Conservation (phyloP, 2,113 vertebrate species). For the Eulemur macaco region DNA sequence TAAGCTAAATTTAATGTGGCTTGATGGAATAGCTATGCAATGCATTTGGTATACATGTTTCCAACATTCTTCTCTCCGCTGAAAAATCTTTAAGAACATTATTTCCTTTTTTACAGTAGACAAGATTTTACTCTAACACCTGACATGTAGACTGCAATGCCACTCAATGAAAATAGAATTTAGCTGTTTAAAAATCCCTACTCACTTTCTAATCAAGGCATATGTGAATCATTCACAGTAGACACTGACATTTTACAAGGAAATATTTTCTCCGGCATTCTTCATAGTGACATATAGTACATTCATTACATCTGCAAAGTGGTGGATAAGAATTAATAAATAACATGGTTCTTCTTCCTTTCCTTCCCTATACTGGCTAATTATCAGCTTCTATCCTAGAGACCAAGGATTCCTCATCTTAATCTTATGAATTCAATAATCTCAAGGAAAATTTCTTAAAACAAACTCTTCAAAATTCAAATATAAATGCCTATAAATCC, state of each 20-base stretch:
- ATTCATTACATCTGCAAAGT: background rate
- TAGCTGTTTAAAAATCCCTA: slow-evolving; percentile 39
- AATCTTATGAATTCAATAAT: slow-evolving; percentile 48
- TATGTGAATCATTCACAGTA: background rate
- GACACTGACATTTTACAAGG: slow-evolving; percentile 13
- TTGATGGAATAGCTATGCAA: background rate
- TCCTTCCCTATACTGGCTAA: background rate
- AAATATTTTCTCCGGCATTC: slow-evolving; percentile 32
- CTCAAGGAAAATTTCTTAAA: slow-evolving; percentile 15
- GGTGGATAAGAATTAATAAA: background rate
- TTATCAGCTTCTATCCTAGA: background rate
- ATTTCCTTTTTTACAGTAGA: background rate
- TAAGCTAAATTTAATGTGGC: background rate
- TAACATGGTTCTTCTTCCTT: background rate
- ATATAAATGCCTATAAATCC: background rate
- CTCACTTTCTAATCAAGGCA: slow-evolving; percentile 24
- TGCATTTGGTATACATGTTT: background rate
- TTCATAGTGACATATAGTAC: background rate
- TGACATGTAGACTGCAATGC: background rate
- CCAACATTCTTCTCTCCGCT: background rate
- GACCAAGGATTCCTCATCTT: background rate
- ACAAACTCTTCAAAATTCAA: slow-evolving; percentile 19
- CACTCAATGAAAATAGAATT: slow-evolving; percentile 21
- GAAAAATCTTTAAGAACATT: background rate
- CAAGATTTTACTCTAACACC: background rate